These are phyloP conservation scores for Mimachlamys varia DNA, from an alignment of 2,888 invertebrate genomes.

Conservation along the genomic window DNA sequence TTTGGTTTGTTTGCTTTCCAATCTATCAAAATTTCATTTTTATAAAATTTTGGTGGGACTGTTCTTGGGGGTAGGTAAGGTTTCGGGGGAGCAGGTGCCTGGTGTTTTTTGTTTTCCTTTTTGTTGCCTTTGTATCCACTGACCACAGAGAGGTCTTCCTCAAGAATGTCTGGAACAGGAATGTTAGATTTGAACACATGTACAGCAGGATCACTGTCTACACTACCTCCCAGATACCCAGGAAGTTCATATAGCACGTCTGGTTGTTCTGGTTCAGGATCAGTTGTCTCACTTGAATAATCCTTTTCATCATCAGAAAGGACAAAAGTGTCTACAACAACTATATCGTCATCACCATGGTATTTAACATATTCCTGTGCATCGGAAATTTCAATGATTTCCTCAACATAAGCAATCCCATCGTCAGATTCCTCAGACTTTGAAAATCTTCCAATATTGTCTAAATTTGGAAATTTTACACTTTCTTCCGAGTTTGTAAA, in stretches of 20 bases:
- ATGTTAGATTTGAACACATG: neutral
- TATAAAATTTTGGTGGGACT: conserved; percentile 38
- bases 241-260: neutral
- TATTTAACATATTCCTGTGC: neutral
- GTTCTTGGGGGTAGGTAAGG: conserved; percentile 37
- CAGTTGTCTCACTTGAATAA: neutral
- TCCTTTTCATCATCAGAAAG: neutral
- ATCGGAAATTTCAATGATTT: neutral
- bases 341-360: neutral
- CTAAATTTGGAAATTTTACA: neutral
- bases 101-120: conserved; percentile 44
- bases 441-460: neutral
- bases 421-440: neutral
- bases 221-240: neutral
- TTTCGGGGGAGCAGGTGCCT: conserved; percentile 46
- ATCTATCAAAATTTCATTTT: conserved; percentile 37
- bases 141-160: conserved; percentile 49
- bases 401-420: neutral
- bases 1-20: conserved; percentile 41
- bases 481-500: conserved; percentile 16
- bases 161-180: neutral
- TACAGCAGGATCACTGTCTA: neutral
- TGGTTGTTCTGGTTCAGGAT: neutral
- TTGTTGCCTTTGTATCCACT: conserved; percentile 52
- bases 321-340: neutral